phyloP scores from a whole-genome alignment of 2,797 vertebrate genomes.

The Agapornis canus region DNA sequence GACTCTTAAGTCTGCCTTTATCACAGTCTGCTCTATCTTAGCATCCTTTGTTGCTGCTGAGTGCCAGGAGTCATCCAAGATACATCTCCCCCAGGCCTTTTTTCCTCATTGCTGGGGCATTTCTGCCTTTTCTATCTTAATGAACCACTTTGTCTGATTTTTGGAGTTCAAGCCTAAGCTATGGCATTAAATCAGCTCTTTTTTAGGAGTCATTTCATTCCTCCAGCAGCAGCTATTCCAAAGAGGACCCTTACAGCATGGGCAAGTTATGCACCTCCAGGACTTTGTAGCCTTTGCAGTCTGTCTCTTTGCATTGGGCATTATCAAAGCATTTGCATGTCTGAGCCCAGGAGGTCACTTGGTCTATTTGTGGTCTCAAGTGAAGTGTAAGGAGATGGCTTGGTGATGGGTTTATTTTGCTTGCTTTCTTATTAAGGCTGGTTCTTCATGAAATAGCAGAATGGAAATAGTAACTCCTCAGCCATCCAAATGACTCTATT shows the following conservation, averaged over 20 bases:
- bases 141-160: conserved; percentile 46
- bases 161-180: conserved; percentile 57
- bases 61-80: background rate
- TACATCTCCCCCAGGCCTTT: background rate
- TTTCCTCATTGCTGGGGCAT: background rate
- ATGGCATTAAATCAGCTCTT: conserved; percentile 48
- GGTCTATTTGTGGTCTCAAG: conserved; percentile 35
- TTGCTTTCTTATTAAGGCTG: conserved; percentile 38
- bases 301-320: background rate
- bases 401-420: conserved; percentile 9
- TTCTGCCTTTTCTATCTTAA: background rate
- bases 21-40: background rate
- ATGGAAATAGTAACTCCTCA: conserved; percentile 53
- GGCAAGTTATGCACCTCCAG: conserved; percentile 5
- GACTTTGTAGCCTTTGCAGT: background rate
- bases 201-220: conserved; percentile 68
- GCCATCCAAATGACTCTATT: conserved; percentile 13
- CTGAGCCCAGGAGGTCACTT: conserved; percentile 23
- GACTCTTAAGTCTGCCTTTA: background rate
- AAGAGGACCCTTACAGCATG: conserved; percentile 52
- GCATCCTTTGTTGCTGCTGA: background rate
- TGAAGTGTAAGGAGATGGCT: conserved; percentile 32
- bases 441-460: conserved; percentile 49
- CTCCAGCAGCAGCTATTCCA: conserved; percentile 59
- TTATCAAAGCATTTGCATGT: background rate